Conservation (phyloP, 2,113 vertebrate species). For the Semicossyphus pulcher region DNA sequence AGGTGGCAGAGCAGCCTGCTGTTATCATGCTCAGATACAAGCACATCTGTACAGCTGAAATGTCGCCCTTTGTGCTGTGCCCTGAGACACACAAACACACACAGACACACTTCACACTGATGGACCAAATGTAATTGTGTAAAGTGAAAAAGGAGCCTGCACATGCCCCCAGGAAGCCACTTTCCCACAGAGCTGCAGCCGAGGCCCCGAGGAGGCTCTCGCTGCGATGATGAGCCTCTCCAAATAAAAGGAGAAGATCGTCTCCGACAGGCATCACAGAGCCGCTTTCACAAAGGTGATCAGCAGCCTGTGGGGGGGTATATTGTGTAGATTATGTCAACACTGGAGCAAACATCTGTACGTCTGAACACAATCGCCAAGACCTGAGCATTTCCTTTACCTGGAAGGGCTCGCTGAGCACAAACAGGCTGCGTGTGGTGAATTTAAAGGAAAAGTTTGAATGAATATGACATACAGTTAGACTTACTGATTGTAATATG, state of each 20-base stretch:
- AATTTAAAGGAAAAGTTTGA: background rate
- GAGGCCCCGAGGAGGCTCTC: constrained; percentile 5
- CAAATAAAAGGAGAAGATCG: constrained; percentile 37
- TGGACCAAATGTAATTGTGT: constrained; percentile 46
- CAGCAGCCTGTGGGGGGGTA: background rate
- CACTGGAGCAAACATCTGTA: background rate
- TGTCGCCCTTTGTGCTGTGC: constrained; percentile 21
- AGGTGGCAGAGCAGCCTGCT: background rate
- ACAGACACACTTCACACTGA: constrained; percentile 2
- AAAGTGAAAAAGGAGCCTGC: background rate
- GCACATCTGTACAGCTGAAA: background rate
- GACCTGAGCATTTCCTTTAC: background rate
- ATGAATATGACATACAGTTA: too few relatives aligned
- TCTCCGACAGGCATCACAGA: background rate
- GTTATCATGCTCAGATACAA: constrained; percentile 4
- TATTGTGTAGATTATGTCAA: constrained; percentile 7
- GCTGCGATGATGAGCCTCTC: constrained; percentile 49
- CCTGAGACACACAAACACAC: constrained; percentile 8
- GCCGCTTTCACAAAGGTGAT: constrained; percentile 28
- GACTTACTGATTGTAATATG: too few relatives aligned
- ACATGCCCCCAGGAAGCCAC: constrained; percentile 36
- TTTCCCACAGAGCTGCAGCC: constrained; percentile 32
- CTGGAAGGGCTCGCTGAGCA: background rate
- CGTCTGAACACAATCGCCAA: background rate
- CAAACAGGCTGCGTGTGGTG: background rate